Conservation (phyloP, 1,140 invertebrate genomes). For the Brachionus sp. region DNA sequence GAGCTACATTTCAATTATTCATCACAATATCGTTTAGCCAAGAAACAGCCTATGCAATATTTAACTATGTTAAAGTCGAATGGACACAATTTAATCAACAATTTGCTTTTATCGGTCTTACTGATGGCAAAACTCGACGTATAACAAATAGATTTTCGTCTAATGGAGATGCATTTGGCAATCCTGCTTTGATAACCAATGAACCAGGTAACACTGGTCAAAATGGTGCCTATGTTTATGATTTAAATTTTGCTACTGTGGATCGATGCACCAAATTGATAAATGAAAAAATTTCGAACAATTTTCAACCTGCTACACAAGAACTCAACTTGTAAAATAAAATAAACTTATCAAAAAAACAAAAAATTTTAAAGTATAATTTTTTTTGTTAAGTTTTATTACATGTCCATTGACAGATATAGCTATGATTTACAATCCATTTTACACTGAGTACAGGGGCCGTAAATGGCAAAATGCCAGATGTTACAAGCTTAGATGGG, state of each 20-base stretch:
- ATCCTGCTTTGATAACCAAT: neutral
- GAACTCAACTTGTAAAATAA: neutral
- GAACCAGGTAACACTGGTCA: neutral
- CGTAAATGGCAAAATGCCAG: neutral
- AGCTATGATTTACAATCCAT: neutral
- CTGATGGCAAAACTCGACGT: neutral
- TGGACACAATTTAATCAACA: neutral
- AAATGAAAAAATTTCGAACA: neutral
- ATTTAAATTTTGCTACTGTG: neutral
- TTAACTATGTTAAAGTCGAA: constrained; percentile 13
- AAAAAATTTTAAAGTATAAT: neutral
- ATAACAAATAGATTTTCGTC: neutral
- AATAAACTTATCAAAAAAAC: neutral
- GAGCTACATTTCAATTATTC: constrained; percentile 39
- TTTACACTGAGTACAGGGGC: neutral
- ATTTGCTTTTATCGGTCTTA: constrained; percentile 13
- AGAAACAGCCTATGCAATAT: constrained; percentile 21
- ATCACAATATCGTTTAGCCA: neutral
- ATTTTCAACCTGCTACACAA: neutral
- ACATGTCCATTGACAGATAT: neutral
- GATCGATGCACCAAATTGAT: neutral
- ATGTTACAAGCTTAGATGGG: neutral
- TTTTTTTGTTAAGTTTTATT: neutral
- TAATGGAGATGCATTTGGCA: neutral
- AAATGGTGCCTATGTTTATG: neutral